phyloP scores from a whole-genome alignment of 2,888 invertebrate species.

The Drosophila multiciliata region DNA sequence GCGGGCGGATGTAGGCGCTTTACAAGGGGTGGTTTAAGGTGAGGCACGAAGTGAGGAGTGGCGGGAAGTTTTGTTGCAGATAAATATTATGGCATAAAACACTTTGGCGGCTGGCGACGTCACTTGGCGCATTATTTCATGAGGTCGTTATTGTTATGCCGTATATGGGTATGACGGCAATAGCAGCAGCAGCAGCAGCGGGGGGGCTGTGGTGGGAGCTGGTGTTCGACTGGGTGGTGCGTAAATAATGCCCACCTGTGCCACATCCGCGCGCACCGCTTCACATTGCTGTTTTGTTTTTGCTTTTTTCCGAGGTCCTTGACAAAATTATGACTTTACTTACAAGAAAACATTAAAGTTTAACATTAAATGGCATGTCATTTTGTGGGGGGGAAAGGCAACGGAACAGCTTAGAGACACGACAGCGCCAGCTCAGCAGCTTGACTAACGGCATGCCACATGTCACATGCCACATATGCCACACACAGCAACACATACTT shows the following conservation, averaged over 20 bases:
- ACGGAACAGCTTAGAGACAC: conserved; percentile 60
- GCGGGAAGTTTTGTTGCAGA: conserved; percentile 32
- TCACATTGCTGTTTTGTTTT: neutral
- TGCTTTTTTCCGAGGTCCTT: neutral
- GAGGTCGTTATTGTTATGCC: conserved; percentile 76
- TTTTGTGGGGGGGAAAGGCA: conserved; percentile 53
- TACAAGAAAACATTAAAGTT: conserved; percentile 77
- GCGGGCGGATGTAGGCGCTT: conserved; percentile 1
- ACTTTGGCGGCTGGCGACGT: conserved; percentile 70
- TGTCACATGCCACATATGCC: conserved; percentile 56
- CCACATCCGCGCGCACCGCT: conserved; percentile 27
- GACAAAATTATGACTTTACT: conserved; percentile 69
- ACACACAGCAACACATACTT: conserved; percentile 14
- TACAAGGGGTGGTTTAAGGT: neutral
- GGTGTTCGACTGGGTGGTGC: conserved; percentile 37
- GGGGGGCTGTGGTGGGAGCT: neutral
- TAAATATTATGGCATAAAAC: conserved; percentile 82
- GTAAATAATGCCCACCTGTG: conserved; percentile 80
- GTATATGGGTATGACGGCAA: conserved; percentile 50
- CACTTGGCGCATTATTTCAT: conserved; percentile 81
- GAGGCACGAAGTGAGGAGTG: neutral
- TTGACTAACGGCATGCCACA: conserved; percentile 64
- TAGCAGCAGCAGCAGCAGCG: conserved; percentile 34
- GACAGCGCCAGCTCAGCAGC: conserved; percentile 38
- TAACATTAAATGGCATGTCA: conserved; percentile 83